phyloP scores from a whole-genome alignment of 2,888 invertebrate species.

The Agrotis segetum region DNA sequence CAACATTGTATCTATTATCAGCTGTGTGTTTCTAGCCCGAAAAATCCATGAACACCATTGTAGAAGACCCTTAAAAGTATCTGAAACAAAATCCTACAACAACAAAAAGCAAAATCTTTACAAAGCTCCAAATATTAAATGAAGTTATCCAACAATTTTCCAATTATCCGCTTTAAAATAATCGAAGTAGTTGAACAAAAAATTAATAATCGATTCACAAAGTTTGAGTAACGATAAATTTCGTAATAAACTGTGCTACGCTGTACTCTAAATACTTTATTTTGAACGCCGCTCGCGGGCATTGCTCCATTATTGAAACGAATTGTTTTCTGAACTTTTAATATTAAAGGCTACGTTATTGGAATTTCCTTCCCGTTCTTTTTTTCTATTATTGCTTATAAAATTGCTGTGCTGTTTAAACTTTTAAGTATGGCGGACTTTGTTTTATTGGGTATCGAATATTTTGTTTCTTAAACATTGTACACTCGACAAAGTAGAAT shows the following conservation, averaged over 20 bases:
- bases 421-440: slow-evolving; percentile 54
- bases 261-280: slow-evolving; percentile 84
- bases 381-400: slow-evolving; percentile 72
- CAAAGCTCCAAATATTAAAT: slow-evolving; percentile 30
- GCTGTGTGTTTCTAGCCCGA: neutral
- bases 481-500: too few species aligned
- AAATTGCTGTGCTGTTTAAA: slow-evolving; percentile 66
- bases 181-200: slow-evolving; percentile 64
- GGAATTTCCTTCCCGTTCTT: slow-evolving; percentile 72
- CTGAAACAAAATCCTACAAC: neutral
- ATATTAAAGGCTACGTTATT: slow-evolving; percentile 80
- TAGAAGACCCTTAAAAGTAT: neutral
- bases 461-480: slow-evolving; percentile 5
- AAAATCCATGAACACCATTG: neutral
- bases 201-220: slow-evolving; percentile 75
- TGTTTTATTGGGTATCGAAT: slow-evolving; percentile 23
- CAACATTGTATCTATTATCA: neutral
- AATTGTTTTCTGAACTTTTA: slow-evolving; percentile 86
- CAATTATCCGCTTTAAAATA: slow-evolving; percentile 55
- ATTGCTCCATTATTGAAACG: slow-evolving; percentile 85
- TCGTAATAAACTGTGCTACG: slow-evolving; percentile 82
- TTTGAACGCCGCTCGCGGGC: slow-evolving; percentile 80
- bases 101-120: slow-evolving; percentile 35
- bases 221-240: slow-evolving; percentile 80
- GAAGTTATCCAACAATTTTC: slow-evolving; percentile 50